phyloP scores from a whole-genome alignment of 2,888 invertebrate species.

The Cryptocheilus praepositus region DNA sequence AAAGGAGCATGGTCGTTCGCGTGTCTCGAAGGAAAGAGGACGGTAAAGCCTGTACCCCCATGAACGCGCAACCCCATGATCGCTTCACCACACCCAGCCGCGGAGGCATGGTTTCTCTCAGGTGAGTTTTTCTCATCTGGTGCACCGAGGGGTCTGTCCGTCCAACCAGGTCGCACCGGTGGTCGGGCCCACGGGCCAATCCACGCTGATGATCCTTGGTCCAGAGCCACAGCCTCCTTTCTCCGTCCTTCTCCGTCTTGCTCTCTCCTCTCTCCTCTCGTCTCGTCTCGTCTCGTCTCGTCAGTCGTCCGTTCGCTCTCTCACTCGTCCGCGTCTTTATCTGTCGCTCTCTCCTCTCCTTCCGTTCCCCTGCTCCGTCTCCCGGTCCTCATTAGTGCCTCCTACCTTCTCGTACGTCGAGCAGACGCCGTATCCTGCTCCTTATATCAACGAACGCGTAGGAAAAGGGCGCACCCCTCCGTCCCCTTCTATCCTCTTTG shows the following conservation, averaged over 20 bases:
- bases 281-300: conserved; percentile 13
- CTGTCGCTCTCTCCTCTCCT: conserved; percentile 14
- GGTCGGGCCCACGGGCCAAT: conserved; percentile 62
- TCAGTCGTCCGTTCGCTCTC: conserved; percentile 22
- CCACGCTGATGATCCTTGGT: conserved; percentile 64
- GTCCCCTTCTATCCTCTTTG: conserved; percentile 6
- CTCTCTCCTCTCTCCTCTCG: conserved; percentile 17
- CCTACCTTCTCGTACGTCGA: conserved; percentile 50
- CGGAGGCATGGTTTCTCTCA: conserved; percentile 55
- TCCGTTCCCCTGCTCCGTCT: conserved; percentile 22
- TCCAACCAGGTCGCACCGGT: conserved; percentile 61
- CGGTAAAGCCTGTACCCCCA: conserved; percentile 18
- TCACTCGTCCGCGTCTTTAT: too few species aligned
- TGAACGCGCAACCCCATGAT: conserved; percentile 33
- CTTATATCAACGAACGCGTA: conserved; percentile 52
- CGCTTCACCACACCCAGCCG: conserved; percentile 50
- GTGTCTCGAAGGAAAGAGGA: conserved; percentile 5
- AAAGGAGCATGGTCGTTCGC: conserved; percentile 24
- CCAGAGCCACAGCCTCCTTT: conserved; percentile 65
- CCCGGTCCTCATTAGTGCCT: conserved; percentile 63
- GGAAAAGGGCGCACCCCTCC: conserved; percentile 47
- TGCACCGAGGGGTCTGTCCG: conserved; percentile 54
- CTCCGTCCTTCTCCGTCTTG: conserved; percentile 29
- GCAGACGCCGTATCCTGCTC: conserved; percentile 52
- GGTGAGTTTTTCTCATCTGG: conserved; percentile 60